These are phyloP conservation scores for Isurus oxyrinchus DNA, from an alignment of 2,113 vertebrate species.

Conservation along the genomic window DNA sequence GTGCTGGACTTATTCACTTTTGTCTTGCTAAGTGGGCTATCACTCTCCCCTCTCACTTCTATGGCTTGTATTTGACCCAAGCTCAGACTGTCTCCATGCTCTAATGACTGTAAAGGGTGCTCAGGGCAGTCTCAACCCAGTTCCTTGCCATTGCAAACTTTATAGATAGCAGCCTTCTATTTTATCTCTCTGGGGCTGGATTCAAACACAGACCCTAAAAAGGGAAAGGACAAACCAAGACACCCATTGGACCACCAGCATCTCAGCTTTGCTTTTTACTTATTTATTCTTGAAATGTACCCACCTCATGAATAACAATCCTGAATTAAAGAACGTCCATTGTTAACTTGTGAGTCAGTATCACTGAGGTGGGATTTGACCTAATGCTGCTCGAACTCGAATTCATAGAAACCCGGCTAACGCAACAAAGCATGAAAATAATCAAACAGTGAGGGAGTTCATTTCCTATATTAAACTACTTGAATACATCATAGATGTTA, in stretches of 20 bases:
- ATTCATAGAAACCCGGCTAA: not conserved
- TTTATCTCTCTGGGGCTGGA: not conserved
- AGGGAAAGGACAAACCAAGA: not conserved
- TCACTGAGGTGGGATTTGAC: not conserved
- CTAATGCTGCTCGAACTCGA: not conserved
- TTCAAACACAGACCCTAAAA: not conserved
- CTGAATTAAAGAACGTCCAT: not conserved
- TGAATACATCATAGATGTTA: not conserved
- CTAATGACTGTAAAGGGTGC: not conserved
- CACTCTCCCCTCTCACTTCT: not conserved
- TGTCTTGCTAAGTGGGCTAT: not conserved
- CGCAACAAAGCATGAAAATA: not conserved
- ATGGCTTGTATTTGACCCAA: not conserved
- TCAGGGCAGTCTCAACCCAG: not conserved
- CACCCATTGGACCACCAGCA: not conserved
- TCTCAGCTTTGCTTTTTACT: not conserved
- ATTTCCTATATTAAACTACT: not conserved
- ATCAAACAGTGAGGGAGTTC: not conserved
- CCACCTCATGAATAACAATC: not conserved
- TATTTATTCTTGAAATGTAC: not conserved
- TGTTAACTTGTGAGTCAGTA: not conserved
- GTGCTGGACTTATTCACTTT: not conserved
- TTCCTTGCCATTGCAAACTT: not conserved
- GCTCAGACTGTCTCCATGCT: not conserved
- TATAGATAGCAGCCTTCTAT: not conserved